These are phyloP conservation scores for Ectemnius cavifrons DNA, from an alignment of 2,888 invertebrate genomes.

Conservation along the genomic window DNA sequence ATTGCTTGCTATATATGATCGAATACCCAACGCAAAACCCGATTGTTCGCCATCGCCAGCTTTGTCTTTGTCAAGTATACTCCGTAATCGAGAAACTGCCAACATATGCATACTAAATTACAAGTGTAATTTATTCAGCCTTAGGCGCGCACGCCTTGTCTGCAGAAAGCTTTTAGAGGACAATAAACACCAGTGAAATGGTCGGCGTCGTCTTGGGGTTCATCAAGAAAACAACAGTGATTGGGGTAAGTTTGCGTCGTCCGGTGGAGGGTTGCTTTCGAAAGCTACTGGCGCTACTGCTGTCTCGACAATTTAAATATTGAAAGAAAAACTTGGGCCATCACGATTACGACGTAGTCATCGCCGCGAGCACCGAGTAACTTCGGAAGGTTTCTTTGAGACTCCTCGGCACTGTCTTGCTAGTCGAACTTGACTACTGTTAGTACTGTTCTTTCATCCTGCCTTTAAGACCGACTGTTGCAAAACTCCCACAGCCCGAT, in stretches of 20 bases:
- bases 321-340: slow-evolving; percentile 4
- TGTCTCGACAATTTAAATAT: background rate
- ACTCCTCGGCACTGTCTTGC: slow-evolving; percentile 35
- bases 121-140: no score
- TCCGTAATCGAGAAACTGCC: no score
- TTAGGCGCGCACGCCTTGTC: background rate
- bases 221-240: no score
- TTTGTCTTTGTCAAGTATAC: no score
- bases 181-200: no score
- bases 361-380: slow-evolving; percentile 26
- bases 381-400: slow-evolving; percentile 46
- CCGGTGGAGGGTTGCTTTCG: background rate
- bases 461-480: slow-evolving; percentile 13
- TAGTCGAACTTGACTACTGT: slow-evolving; percentile 28
- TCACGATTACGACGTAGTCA: background rate
- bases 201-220: no score
- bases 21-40: background rate
- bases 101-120: no score
- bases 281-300: background rate
- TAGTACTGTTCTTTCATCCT: slow-evolving; percentile 22
- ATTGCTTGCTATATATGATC: background rate
- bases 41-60: no score
- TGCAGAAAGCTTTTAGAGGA: background rate
- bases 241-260: background rate
- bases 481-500: slow-evolving; percentile 10